phyloP scores from a whole-genome alignment of 2,888 invertebrate species.

The Anaspis maculata region DNA sequence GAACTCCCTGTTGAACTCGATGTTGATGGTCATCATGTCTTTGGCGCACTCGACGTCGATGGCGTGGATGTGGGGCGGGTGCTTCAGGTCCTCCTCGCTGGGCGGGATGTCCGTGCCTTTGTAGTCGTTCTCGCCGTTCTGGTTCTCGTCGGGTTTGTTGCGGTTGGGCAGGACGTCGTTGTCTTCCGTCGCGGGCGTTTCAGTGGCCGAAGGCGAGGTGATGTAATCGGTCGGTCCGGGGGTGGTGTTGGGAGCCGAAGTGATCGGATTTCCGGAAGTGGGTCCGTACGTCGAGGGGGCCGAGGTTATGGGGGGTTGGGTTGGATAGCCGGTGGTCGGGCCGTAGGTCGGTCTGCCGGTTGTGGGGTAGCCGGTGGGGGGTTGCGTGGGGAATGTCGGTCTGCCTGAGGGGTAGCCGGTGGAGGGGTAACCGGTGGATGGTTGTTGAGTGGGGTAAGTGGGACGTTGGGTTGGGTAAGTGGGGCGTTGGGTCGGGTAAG shows the following conservation, averaged over 20 bases:
- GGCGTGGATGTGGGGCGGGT: conserved; percentile 68
- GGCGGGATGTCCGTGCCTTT: conserved; percentile 12
- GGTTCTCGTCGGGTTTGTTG: conserved; percentile 8
- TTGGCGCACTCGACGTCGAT: conserved; percentile 72
- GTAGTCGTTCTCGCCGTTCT: conserved; percentile 6
- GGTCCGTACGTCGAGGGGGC: conserved; percentile 8
- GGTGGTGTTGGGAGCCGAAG: conserved; percentile 4
- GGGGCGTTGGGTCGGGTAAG: conserved; percentile 10
- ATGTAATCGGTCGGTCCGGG: conserved; percentile 13
- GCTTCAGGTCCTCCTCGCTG: conserved; percentile 53
- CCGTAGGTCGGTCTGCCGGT: conserved; percentile 10
- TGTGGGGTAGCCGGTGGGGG: conserved; percentile 9
- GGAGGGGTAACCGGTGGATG: conserved; percentile 30
- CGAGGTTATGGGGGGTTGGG: conserved; percentile 6
- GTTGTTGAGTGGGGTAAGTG: conserved; percentile 4
- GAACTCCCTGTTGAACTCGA: conserved; percentile 68
- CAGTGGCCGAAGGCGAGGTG: conserved; percentile 11
- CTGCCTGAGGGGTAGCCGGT: conserved; percentile 16
- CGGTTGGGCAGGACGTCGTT: conserved; percentile 10
- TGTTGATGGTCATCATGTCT: conserved; percentile 73
- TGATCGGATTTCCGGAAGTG: conserved; percentile 3
- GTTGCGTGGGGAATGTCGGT: conserved; percentile 21
- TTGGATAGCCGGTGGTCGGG: conserved; percentile 13
- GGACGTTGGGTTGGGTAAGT: conserved; percentile 12
- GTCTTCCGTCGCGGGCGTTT: conserved; percentile 12